Conservation (phyloP, 2,797 vertebrate genomes). For the Martes flavigula region DNA sequence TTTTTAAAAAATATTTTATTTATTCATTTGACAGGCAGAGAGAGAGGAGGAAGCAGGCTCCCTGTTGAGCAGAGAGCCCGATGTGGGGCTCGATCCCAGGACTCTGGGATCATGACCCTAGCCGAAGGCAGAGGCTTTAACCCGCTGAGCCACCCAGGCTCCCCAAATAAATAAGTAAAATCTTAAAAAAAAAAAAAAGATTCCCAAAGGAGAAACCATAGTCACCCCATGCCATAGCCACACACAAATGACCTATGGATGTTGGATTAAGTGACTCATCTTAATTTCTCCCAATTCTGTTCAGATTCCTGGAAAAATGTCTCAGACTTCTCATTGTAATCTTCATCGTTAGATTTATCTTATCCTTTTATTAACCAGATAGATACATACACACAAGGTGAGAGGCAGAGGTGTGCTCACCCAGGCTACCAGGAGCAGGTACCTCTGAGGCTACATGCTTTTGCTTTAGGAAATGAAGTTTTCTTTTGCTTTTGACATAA, state of each 20-base stretch:
- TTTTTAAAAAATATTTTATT: no score
- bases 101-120: no score
- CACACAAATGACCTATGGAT: not conserved
- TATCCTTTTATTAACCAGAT: not conserved
- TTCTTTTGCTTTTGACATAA: not conserved
- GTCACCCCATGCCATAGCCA: not conserved
- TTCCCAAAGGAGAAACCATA: not conserved
- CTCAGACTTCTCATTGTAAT: not conserved
- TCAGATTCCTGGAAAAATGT: constrained; percentile 2
- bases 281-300: not conserved
- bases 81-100: accelerated
- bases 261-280: not conserved
- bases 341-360: not conserved
- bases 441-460: not conserved
- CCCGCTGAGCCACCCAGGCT: no score
- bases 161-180: no score
- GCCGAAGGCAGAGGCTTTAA: no score
- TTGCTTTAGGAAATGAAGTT: constrained; percentile 34
- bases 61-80: no score
- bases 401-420: not conserved
- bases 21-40: no score
- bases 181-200: no score
- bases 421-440: not conserved
- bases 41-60: no score
- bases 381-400: not conserved